These are phyloP conservation scores for Aptenodytes patagonicus DNA, from an alignment of 2,113 vertebrate genomes.

Conservation along the genomic window DNA sequence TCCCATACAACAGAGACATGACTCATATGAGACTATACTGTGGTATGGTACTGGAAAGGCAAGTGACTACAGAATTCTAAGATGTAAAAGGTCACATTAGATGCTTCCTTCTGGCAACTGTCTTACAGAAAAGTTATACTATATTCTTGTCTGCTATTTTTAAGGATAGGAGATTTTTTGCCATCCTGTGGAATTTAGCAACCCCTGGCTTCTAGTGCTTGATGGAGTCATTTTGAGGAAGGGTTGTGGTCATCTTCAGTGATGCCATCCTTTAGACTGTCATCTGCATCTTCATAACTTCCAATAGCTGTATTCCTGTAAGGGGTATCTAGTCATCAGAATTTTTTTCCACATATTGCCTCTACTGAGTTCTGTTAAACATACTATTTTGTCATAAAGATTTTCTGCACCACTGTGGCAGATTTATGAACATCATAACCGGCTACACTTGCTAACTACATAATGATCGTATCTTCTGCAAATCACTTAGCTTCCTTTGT, in stretches of 20 bases:
- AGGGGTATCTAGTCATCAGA: not conserved
- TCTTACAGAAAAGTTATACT: not conserved
- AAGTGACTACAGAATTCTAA: not conserved
- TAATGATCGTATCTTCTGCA: not conserved
- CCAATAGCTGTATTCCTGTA: not conserved
- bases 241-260: not conserved
- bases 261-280: not conserved
- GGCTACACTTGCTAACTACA: not conserved
- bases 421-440: not conserved
- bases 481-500: not conserved
- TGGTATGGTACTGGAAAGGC: not conserved
- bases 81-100: not conserved
- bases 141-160: not conserved
- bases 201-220: not conserved
- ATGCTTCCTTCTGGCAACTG: not conserved
- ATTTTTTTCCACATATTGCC: not conserved
- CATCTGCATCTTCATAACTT: not conserved
- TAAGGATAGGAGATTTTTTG: not conserved
- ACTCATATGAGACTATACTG: not conserved
- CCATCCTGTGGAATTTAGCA: not conserved
- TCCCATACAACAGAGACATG: not conserved
- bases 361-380: not conserved
- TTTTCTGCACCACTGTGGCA: not conserved
- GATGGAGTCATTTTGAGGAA: not conserved
- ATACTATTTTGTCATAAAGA: not conserved